phyloP scores from a whole-genome alignment of 2,888 invertebrate genomes.

The Ephialtes manifestator region DNA sequence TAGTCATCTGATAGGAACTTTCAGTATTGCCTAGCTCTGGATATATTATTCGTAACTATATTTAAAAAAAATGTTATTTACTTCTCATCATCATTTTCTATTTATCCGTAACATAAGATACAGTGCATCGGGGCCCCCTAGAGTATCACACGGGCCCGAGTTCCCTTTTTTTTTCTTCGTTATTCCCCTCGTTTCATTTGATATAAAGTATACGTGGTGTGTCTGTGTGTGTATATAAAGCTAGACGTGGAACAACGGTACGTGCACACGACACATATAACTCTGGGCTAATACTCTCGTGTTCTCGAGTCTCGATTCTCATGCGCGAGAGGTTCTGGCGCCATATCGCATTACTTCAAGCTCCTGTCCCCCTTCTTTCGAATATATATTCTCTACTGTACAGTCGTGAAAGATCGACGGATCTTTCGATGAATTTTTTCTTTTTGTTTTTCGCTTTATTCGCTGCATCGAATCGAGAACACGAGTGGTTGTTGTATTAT shows the following conservation, averaged over 20 bases:
- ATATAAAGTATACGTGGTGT: slow-evolving; percentile 43
- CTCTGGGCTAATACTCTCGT: slow-evolving; percentile 61
- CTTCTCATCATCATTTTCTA: slow-evolving; percentile 67
- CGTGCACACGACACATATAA: slow-evolving; percentile 70
- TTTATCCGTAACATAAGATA: slow-evolving; percentile 71
- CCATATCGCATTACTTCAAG: slow-evolving; percentile 43
- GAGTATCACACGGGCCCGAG: slow-evolving; percentile 85
- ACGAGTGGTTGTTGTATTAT: slow-evolving; percentile 55
- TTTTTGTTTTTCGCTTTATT: not conserved
- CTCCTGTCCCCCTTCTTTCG: slow-evolving; percentile 11
- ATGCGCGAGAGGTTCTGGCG: slow-evolving; percentile 40
- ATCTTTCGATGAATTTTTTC: slow-evolving; percentile 31
- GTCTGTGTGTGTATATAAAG: slow-evolving; percentile 59
- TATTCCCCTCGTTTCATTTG: slow-evolving; percentile 35
- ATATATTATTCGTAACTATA: slow-evolving; percentile 83
- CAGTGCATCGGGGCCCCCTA: slow-evolving; percentile 81
- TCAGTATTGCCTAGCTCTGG: slow-evolving; percentile 86
- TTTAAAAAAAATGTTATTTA: slow-evolving; percentile 69
- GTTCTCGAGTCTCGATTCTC: slow-evolving; percentile 62
- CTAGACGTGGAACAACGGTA: slow-evolving; percentile 66
- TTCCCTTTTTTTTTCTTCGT: slow-evolving; percentile 52
- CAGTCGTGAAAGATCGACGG: slow-evolving; percentile 67
- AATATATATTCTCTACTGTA: slow-evolving; percentile 43
- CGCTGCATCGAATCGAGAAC: slow-evolving; percentile 59
- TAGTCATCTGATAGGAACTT: slow-evolving; percentile 86